phyloP scores from a whole-genome alignment of 1,140 invertebrate species.

The Nautilus pompilius region DNA sequence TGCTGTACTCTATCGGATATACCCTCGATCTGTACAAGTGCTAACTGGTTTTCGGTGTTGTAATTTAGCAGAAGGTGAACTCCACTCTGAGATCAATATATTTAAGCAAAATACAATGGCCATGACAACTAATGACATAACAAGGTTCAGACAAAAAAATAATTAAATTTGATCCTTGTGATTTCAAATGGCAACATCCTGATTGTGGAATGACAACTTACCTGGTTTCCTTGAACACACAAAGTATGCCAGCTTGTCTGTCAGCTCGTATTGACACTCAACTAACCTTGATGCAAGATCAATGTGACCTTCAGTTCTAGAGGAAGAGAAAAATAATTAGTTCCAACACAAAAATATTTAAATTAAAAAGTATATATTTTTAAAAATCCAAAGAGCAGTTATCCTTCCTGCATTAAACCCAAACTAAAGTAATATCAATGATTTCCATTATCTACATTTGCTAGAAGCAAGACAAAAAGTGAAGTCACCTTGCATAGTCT shows the following conservation, averaged over 20 bases:
- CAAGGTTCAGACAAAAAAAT: background rate
- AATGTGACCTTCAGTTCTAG: constrained; percentile 72
- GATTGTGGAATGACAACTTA: constrained; percentile 13
- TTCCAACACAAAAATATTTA: background rate
- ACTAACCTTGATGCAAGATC: constrained; percentile 81
- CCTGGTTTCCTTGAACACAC: constrained; percentile 80
- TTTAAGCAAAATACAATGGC: background rate
- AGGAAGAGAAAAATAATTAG: constrained; percentile 25
- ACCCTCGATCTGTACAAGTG: background rate
- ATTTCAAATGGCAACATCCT: background rate
- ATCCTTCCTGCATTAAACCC: too few relatives aligned
- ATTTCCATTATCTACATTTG: too few relatives aligned
- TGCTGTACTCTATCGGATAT: too few relatives aligned
- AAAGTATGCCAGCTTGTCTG: constrained; percentile 86
- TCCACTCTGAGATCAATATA: background rate
- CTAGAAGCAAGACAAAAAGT: background rate
- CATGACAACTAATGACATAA: background rate
- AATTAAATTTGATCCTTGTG: background rate
- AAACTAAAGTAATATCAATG: too few relatives aligned
- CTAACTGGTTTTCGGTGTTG: background rate
- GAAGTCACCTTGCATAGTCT: constrained; percentile 76
- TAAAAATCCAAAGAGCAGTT: too few relatives aligned
- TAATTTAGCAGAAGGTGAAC: background rate
- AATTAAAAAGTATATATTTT: too few relatives aligned
- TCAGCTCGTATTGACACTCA: constrained; percentile 91